phyloP scores from a whole-genome alignment of 1,140 invertebrate species.

The Whitmania pigra region DNA sequence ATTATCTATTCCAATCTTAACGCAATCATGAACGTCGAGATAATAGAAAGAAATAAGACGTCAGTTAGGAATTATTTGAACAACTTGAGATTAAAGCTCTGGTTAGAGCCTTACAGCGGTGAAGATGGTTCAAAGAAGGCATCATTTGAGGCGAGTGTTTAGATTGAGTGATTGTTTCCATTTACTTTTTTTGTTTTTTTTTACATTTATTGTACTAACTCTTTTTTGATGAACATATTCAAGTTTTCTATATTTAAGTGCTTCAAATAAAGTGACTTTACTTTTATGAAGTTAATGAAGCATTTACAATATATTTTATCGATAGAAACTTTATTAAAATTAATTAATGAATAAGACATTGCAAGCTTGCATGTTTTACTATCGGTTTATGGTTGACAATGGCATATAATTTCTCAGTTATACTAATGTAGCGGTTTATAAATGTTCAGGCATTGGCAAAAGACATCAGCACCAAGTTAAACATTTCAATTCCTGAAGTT shows the following conservation, averaged over 20 bases:
- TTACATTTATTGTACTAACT: too few species aligned
- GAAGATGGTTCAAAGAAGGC: constrained; percentile 46
- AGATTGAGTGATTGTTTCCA: background rate
- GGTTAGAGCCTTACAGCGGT: constrained; percentile 56
- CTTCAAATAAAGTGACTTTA: background rate
- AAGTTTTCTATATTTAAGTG: background rate
- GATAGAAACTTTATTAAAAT: constrained; percentile 8
- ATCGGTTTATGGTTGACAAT: background rate
- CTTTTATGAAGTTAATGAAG: background rate
- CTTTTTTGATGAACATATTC: too few species aligned
- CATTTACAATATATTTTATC: constrained; percentile 4
- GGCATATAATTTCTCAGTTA: too few species aligned
- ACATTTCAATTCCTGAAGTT: constrained; percentile 45
- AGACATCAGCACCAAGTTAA: constrained; percentile 47
- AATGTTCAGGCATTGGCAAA: constrained; percentile 49
- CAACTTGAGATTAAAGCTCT: constrained; percentile 55
- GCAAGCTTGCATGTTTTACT: constrained; percentile 9
- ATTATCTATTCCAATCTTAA: too few species aligned
- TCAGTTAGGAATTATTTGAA: constrained; percentile 44
- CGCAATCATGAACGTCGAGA: too few species aligned
- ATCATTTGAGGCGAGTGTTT: constrained; percentile 30
- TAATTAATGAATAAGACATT: constrained; percentile 19
- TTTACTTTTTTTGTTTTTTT: background rate
- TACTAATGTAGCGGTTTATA: constrained; percentile 24
- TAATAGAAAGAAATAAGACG: too few species aligned